Evolutionary conservation across 2,888 invertebrate genomes (phyloP), one percentile per base, ranked within the genome.

Genomic region (Ferrisia virgata): DNA sequence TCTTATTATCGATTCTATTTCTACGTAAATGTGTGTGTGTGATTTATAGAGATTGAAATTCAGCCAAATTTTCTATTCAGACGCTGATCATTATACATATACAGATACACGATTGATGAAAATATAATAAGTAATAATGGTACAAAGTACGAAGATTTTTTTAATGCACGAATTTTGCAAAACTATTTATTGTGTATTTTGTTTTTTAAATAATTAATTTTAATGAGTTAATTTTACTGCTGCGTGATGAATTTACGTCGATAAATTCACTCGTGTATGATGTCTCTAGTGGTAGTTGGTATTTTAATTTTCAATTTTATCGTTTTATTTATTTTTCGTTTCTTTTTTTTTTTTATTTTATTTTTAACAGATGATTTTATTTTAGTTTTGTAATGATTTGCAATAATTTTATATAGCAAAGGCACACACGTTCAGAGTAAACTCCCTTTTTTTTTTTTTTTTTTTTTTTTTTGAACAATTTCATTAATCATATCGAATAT

Each of bases 401-500:
- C 47, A 81, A 81, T 43, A 47, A 53, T 47, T 53, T 81, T 43
- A 43, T 39, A 36, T 43, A 81, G 53, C 31, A 18, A 81, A 43
- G 33, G 53, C 43, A 53, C 40, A 53, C 28, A 79, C 28, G 40
- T 28, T 79, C 79, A 43, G 79, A 79, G 79, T 40, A 80, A 40
- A 81, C 18, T 43, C n/a, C 40, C n/a, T 22, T 25, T 79, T 40
- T 79, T 81, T 31, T 80, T 43, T 58, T 53, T 33, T 58, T 53
- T 40, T 79, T 81, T 31, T 80, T 43, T 58, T 53, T 33, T 58
- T 53, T 31, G 31, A 81, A 81, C 81, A 53, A 81, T 81, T 28
- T 79, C 79, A 47, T 81, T 47, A 47, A 81, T 53, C 47, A 47
- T 81, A 79, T 79, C 47, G 79, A 79, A 31, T 79, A 79, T 43